Conservation (phyloP, 2,888 invertebrate genomes). For the Thereva unica region DNA sequence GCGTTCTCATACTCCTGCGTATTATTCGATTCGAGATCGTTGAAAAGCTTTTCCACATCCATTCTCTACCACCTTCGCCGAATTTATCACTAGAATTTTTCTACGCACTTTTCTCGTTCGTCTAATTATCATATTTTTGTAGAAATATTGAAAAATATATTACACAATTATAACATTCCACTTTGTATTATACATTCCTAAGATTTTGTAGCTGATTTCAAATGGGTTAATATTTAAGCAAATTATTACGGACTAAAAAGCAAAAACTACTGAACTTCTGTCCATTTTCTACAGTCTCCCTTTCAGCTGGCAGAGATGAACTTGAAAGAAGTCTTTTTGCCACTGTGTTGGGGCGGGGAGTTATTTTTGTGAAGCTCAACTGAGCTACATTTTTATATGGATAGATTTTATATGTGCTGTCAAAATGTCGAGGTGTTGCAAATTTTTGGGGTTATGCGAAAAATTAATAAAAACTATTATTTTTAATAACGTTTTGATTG, state of each 20-base stretch:
- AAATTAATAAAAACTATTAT: too few relatives aligned
- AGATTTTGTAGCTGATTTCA: background rate
- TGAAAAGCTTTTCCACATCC: slow-evolving; percentile 64
- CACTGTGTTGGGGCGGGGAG: background rate
- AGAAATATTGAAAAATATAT: slow-evolving; percentile 31
- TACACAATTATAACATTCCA: slow-evolving; percentile 25
- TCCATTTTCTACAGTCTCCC: slow-evolving; percentile 24
- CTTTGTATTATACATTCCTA: slow-evolving; percentile 21
- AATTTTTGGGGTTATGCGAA: too few relatives aligned
- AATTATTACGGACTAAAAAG: slow-evolving; percentile 21
- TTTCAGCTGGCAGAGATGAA: slow-evolving; percentile 14
- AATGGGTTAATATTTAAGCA: slow-evolving; percentile 16
- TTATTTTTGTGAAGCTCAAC: background rate
- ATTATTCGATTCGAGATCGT: slow-evolving; percentile 71
- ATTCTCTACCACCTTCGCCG: slow-evolving; percentile 38
- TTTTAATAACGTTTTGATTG: too few relatives aligned
- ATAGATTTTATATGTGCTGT: too few relatives aligned
- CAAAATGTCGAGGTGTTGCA: too few relatives aligned
- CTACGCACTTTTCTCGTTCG: slow-evolving; percentile 46
- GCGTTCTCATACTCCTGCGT: slow-evolving; percentile 68
- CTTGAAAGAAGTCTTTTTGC: background rate
- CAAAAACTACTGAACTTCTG: slow-evolving; percentile 23
- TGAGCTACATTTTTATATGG: background rate
- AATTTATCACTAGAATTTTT: slow-evolving; percentile 46
- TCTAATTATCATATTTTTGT: slow-evolving; percentile 46